Evolutionary conservation across 2,888 invertebrate species (phyloP).

Genomic region (Drosophila mimetica): DNA sequence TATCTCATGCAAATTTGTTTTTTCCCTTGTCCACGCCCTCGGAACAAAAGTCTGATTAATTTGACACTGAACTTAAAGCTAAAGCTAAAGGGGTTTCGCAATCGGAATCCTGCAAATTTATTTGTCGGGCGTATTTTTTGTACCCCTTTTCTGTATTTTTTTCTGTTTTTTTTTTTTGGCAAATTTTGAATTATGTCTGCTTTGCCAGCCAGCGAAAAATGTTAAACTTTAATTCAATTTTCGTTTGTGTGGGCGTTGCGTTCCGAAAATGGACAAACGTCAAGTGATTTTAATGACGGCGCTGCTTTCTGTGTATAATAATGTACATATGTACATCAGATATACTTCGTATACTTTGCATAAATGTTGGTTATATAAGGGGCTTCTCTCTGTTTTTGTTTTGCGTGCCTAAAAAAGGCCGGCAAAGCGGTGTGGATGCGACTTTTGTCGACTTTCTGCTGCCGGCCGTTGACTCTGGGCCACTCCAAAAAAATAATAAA

Average conservation of each 20-base stretch:
- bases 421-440: constrained; percentile 51
- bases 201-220: constrained; percentile 16
- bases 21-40: constrained; percentile 53
- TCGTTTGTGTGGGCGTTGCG: constrained; percentile 49
- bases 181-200: constrained; percentile 69
- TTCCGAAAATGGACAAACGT: constrained; percentile 69
- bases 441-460: constrained; percentile 13
- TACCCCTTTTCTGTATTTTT: constrained; percentile 42
- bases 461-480: constrained; percentile 66
- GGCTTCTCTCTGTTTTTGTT: constrained; percentile 22
- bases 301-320: constrained; percentile 39
- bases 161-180: constrained; percentile 31
- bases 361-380: constrained; percentile 38
- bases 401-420: constrained; percentile 76
- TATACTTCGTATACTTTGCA: constrained; percentile 20
- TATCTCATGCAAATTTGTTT: constrained; percentile 38
- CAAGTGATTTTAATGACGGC: constrained; percentile 67
- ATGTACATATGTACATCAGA: constrained; percentile 12
- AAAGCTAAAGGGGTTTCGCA: not conserved
- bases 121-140: constrained; percentile 40
- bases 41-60: constrained; percentile 74
- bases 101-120: constrained; percentile 55
- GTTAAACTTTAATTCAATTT: constrained; percentile 63
- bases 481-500: constrained; percentile 49
- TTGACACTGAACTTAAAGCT: constrained; percentile 73